Evolutionary conservation across 2,888 invertebrate genomes (phyloP), one percentile per base, ranked within the genome.

Genomic region (Andricus curvator): DNA sequence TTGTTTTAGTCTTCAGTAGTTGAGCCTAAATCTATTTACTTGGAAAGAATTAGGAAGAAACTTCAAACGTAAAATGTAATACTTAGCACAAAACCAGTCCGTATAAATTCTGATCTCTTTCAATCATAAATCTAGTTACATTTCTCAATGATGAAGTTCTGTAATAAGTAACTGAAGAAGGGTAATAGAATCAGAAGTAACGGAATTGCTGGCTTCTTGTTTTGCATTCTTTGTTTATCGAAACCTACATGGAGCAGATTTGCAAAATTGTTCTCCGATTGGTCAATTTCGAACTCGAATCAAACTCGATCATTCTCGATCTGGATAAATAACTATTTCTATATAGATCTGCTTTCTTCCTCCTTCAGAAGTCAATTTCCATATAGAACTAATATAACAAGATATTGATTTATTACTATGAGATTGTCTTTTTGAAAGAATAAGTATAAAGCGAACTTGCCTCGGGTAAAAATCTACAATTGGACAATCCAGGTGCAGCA

Each of bases 151-250:
- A 62, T 15, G 15, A 25, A 62, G 13, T 62, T 25, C 25, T 62
- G 5, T 22, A 29, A 29, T 62, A 25, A 62, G 56, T 56, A 56
- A 25, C 22, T 62, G 5, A 62, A 44, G 41, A 48, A 51, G 13
- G 70, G 20, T 51, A 33, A 51, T 56, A 67, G 67, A 41, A 41
- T 67, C 67, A 74, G 51, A 37, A 25, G 33, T 33, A 74, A 56
- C 56, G 56, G 74, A 74, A 37, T n/a, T 6, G 48, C 44, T 56
- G 56, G 74, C 56, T 74, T 56, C 74, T 74, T 74, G 37, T 74
- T 70, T 74, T 74, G 37, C 67, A 67, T 67, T 67, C 67, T 67
- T 67, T 37, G 67, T 13, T 41, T 67, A 67, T 67, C 41, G 67
- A 41, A 67, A 22, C 74, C 56, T 48, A 56, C 51, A 20, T 33